phyloP scores from a whole-genome alignment of 2,113 vertebrate species.

The Gadus macrocephalus region DNA sequence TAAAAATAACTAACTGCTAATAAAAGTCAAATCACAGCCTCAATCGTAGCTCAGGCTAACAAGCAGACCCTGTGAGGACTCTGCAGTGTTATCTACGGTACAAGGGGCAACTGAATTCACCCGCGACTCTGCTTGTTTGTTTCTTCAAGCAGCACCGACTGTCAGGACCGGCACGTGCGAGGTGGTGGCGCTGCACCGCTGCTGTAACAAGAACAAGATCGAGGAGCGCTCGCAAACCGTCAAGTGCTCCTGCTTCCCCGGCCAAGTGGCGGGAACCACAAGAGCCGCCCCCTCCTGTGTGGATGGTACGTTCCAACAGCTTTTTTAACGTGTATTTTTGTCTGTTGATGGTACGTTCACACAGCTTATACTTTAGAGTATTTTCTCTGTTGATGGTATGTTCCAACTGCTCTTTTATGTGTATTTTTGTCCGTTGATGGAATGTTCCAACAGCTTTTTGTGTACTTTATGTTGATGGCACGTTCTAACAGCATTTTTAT shows the following conservation, averaged over 20 bases:
- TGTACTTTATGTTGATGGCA: too few species aligned
- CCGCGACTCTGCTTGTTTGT: background rate
- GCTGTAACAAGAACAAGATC: conserved; percentile 99
- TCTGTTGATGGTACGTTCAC: too few species aligned
- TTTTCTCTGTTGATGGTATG: too few species aligned
- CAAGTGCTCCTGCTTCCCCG: conserved; percentile 98
- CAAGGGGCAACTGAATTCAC: background rate
- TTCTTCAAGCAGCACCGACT: conserved; percentile 73
- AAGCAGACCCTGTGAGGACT: too few species aligned
- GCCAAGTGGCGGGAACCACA: conserved; percentile 97
- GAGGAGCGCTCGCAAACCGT: conserved; percentile 97
- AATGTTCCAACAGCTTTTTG: background rate
- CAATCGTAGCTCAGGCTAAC: too few species aligned
- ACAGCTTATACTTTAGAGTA: too few species aligned
- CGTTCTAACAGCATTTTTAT: too few species aligned
- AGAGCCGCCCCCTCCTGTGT: conserved; percentile 93
- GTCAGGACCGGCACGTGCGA: conserved; percentile 95
- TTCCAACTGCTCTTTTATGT: background rate
- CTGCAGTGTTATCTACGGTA: too few species aligned
- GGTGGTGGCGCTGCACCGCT: conserved; percentile 95
- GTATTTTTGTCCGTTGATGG: conserved; percentile 20
- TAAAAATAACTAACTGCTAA: too few species aligned
- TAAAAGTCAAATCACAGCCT: too few species aligned
- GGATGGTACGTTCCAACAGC: conserved; percentile 78
- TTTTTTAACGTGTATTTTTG: background rate